Evolutionary conservation across 2,888 invertebrate species (phyloP).

Genomic region (Apotomis capreana): DNA sequence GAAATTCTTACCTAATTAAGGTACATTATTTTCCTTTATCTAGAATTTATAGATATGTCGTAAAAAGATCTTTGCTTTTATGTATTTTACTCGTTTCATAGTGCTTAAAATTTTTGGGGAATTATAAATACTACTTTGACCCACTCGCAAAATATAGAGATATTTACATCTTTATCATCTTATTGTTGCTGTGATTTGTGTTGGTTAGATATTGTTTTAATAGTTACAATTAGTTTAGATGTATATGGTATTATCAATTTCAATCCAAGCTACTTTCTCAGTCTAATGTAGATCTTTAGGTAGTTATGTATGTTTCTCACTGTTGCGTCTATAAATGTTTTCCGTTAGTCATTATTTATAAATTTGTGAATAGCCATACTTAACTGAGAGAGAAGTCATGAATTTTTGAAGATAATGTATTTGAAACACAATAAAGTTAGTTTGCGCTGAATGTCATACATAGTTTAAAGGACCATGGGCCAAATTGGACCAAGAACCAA

Average conservation of each 20-base stretch:
- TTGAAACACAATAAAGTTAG: not conserved
- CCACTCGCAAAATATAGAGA: conserved; percentile 3
- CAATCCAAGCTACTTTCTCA: not conserved
- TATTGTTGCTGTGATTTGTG: conserved; percentile 7
- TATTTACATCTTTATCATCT: conserved; percentile 35
- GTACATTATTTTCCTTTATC: not conserved
- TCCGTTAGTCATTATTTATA: not conserved
- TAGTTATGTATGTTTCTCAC: conserved; percentile 19
- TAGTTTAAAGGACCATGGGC: no score
- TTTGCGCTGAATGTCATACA: conserved; percentile 7
- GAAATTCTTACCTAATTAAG: not conserved
- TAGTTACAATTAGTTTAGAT: conserved; percentile 1
- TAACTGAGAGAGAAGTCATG: not conserved
- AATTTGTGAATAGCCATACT: conserved; percentile 9
- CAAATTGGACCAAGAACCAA: no score
- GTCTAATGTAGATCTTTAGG: conserved; percentile 16
- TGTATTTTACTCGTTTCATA: not conserved
- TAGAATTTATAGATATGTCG: not conserved
- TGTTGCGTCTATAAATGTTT: conserved; percentile 8
- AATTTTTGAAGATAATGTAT: not conserved
- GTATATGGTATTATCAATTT: conserved; percentile 6
- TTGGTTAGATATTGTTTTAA: conserved; percentile 1
- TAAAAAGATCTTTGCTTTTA: not conserved
- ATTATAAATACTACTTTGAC: not conserved
- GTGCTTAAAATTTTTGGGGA: not conserved